Base-by-base conservation (phyloP, 2,888 invertebrate species). In the Coremacera marginata region DNA sequence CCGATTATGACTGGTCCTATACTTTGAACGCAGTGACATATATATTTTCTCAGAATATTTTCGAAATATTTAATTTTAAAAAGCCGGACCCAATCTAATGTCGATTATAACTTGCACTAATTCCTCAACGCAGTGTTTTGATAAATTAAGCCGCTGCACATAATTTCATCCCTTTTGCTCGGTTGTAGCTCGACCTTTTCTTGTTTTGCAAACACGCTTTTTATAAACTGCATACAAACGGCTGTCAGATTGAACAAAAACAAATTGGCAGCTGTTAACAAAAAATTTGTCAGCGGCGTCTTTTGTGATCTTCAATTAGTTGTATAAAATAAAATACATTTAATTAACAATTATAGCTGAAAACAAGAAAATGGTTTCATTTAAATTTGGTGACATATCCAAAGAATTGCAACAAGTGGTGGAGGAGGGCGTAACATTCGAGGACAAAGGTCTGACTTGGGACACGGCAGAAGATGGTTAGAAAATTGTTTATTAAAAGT, bases 391-490 rank as follows among this genome's bases (percentile, higher is more conserved):
- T 3, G 80, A 77, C 55, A 80, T 84, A 78, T 83, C 83, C 0
- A 83, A 84, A 25, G 85, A 84, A 78, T 70, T 87, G 37, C 62
- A 82, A 37, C 73, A 79, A 31, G 79, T 81, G 0, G 76, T 80
- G n/a, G 88, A 89, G 76, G 82, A 84, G 14, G 95, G 96, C 70
- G 93, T 98, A 19, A 94, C 94, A 85, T 97, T 97, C 88, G 93
- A 94, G 79, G 95, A 95, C 75, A 93, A 93, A 89, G 93, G 93
- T 0, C 88, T 95, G 71, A 96, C 96, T 90, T 91, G 97, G 83
- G 92, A 96, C 87, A 92, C 92, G 0, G 94, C 93, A 72, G 91
- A 93, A 77, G 95, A 97, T 91, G 97, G 96, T 96, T 90, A 90
- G 89, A 37, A 22, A 44, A 16, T 60, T 71, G 16, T 1, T 14